Evolutionary conservation across 2,888 invertebrate genomes (phyloP).

Genomic region (Leistus spinibarbis): DNA sequence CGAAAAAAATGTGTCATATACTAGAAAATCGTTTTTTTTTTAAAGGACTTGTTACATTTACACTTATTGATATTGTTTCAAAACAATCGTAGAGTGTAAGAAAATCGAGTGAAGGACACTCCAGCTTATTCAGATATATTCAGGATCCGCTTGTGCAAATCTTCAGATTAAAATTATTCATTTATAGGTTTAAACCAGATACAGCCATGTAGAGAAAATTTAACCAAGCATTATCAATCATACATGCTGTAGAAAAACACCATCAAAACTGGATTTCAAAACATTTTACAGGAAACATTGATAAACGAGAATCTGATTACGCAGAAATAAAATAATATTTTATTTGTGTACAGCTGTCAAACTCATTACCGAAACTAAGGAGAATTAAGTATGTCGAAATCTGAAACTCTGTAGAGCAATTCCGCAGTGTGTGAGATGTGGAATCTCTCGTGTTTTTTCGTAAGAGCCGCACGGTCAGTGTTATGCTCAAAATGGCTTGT

Average conservation of each 20-base stretch:
- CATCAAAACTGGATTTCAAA: background rate
- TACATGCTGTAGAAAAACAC: background rate
- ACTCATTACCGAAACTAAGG: background rate
- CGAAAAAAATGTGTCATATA: too few species aligned
- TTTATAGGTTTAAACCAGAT: too few species aligned
- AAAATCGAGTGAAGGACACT: too few species aligned
- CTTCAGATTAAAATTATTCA: too few species aligned
- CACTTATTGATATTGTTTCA: too few species aligned
- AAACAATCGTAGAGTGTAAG: too few species aligned
- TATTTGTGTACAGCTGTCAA: background rate
- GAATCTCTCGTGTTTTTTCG: slow-evolving; percentile 12
- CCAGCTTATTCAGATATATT: too few species aligned
- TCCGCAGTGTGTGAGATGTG: slow-evolving; percentile 11
- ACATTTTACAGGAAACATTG: background rate
- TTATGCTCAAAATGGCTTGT: slow-evolving; percentile 30
- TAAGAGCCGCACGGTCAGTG: background rate
- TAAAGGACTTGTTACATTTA: too few species aligned
- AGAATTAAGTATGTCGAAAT: background rate
- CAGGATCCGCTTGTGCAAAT: too few species aligned
- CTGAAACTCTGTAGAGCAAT: background rate
- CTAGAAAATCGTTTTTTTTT: too few species aligned
- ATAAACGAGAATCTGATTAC: background rate
- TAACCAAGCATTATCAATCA: background rate
- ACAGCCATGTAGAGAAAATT: background rate
- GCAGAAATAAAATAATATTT: background rate